Base-by-base conservation (phyloP, 2,888 invertebrate species). In the Nudaria mundana region DNA sequence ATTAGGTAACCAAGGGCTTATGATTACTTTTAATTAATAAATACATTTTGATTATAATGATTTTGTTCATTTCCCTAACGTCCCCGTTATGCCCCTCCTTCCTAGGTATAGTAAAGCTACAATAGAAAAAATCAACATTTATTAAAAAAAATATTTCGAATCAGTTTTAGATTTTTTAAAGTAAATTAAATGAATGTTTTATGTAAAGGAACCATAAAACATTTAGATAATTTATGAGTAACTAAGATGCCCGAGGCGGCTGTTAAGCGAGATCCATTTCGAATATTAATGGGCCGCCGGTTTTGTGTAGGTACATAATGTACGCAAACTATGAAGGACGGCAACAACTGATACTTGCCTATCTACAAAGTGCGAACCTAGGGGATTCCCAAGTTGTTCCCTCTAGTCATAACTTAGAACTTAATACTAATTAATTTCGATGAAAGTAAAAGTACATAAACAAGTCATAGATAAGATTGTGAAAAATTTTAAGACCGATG, bases 201-300 rank as follows among this genome's bases (percentile, higher is more conserved):
- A 42, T 26, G 37, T 53, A 46, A 44, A 26, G 41, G 31, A 26
- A 34, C 36, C 44, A 44, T 56, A 29, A 56, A 48, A 52, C 29
- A 48, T 52, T 43, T 36, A 16, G 43, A 29, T 48, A 42, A n/a
- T n/a, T 48, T 52, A 51, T 46, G 59, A 52, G 47, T 49, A 45
- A 47, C 39, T 44, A 51, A 52, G 47, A 48, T 42, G 39, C 41
- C 37, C 49, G 45, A 40, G 49, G 51, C 52, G 48, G 53, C 54
- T 62, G 59, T 56, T 56, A 55, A 57, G 48, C 38, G 36, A 29
- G 51, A 56, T 59, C 49, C 53, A 55, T 61, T 59, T 48, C 45
- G 53, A 63, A 63, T 61, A 66, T 59, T 59, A 60, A 63, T 57
- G 51, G 47, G 44, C 42, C 32, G 40, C 37, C 30, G 28, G 23